Conservation (phyloP, 2,797 vertebrate genomes). For the Spondyliosoma cantharus region DNA sequence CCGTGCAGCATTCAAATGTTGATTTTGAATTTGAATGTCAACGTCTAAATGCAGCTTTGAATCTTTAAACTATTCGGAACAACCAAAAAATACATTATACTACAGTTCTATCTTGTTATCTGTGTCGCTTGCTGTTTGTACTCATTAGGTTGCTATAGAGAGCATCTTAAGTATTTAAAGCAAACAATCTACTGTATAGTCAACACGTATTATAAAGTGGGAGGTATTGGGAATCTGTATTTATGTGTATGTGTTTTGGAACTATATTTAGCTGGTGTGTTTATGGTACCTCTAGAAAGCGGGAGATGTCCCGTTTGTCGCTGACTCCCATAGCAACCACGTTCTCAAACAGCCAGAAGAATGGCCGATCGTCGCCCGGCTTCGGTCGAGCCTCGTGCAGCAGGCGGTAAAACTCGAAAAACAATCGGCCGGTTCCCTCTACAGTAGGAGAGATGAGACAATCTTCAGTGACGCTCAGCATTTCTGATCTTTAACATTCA, state of each 20-base stretch:
- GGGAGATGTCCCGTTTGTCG: conserved; percentile 95
- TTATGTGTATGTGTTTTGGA: too few relatives aligned
- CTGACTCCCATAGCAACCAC: conserved; percentile 97
- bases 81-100: background rate
- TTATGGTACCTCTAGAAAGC: conserved; percentile 90
- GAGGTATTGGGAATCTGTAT: background rate
- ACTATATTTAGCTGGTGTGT: background rate
- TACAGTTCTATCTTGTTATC: background rate
- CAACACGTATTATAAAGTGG: background rate
- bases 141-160: background rate
- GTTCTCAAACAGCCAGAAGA: conserved; percentile 98
- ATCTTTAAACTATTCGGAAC: too few relatives aligned
- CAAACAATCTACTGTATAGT: background rate
- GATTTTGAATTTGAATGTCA: too few relatives aligned
- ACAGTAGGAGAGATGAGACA: background rate
- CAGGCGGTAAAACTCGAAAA: conserved; percentile 96
- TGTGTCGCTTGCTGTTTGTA: background rate
- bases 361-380: conserved; percentile 89
- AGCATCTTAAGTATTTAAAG: background rate
- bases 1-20: too few relatives aligned
- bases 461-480: too few relatives aligned
- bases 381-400: conserved; percentile 92
- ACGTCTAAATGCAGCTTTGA: too few relatives aligned
- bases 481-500: background rate
- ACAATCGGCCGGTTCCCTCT: conserved; percentile 94